These are phyloP conservation scores for Argynnis bischoffii DNA, from an alignment of 2,888 invertebrate genomes.

Conservation along the genomic window DNA sequence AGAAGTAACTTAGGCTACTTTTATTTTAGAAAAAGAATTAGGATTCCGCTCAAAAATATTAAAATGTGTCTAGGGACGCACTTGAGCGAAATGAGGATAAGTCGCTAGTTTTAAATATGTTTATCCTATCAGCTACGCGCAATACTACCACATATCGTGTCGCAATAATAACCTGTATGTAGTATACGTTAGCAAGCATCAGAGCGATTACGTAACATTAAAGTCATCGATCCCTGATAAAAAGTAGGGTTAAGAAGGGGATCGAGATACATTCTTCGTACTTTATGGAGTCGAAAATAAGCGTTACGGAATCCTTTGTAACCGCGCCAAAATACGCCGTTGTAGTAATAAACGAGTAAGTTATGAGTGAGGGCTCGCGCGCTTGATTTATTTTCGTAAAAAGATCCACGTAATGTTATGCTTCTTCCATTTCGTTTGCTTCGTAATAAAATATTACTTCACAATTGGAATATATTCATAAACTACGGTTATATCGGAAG, in stretches of 20 bases:
- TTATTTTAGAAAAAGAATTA: no score
- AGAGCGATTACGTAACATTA: slow-evolving; percentile 12
- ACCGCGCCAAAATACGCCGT: slow-evolving; percentile 21
- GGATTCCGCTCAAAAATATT: no score
- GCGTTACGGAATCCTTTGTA: slow-evolving; percentile 41
- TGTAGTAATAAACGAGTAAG: slow-evolving; percentile 16
- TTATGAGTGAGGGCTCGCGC: slow-evolving; percentile 12
- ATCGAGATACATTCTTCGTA: slow-evolving; percentile 51
- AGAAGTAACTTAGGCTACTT: no score
- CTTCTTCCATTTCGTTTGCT: neutral
- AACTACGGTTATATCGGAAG: no score
- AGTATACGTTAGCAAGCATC: neutral
- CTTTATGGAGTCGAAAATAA: slow-evolving; percentile 46
- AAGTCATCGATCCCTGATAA: slow-evolving; percentile 47
- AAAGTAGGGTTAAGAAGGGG: slow-evolving; percentile 39
- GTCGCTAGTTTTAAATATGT: neutral
- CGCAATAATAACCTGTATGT: neutral
- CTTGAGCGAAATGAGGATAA: no score
- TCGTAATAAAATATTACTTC: neutral
- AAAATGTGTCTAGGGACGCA: no score
- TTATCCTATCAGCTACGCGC: no score
- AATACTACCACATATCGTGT: no score
- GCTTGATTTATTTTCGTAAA: slow-evolving; percentile 14
- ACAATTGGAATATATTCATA: no score
- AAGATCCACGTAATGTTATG: slow-evolving; percentile 5